Evolutionary conservation across 1,140 invertebrate genomes (phyloP).

Genomic region (Belonocnema kinseyi): DNA sequence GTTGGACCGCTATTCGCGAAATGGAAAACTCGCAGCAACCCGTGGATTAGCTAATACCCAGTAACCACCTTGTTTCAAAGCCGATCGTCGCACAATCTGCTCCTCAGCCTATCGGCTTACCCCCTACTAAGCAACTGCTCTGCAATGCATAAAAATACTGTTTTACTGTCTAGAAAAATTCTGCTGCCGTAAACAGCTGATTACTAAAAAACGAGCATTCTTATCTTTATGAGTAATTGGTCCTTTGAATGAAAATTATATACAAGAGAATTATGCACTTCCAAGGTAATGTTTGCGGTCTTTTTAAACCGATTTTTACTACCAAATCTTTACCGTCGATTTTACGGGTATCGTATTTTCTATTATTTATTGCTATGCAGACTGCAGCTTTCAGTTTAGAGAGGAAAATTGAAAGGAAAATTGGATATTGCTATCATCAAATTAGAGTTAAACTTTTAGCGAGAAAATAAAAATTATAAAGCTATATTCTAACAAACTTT

Average conservation of each 20-base stretch:
- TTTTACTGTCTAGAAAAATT: slow-evolving; percentile 12
- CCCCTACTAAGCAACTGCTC: background rate
- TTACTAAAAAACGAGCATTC: slow-evolving; percentile 26
- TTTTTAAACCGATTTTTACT: slow-evolving; percentile 23
- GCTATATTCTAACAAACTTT: too few species aligned
- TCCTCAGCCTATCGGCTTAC: background rate
- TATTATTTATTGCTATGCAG: background rate
- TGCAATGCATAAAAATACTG: slow-evolving; percentile 21
- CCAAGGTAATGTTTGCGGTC: slow-evolving; percentile 15
- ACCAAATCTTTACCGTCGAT: background rate
- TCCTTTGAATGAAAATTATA: slow-evolving; percentile 27
- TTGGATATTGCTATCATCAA: too few species aligned
- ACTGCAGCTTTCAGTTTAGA: background rate
- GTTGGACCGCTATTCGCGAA: slow-evolving; percentile 39
- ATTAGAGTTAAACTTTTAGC: too few species aligned
- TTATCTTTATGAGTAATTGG: slow-evolving; percentile 22
- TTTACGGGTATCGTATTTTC: slow-evolving; percentile 10
- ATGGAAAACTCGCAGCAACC: slow-evolving; percentile 36
- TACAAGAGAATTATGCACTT: slow-evolving; percentile 22
- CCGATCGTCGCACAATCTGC: slow-evolving; percentile 15
- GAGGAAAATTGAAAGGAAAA: too few species aligned
- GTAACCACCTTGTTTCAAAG: slow-evolving; percentile 17
- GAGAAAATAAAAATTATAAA: too few species aligned
- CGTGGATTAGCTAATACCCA: slow-evolving; percentile 33
- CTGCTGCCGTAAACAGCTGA: slow-evolving; percentile 14